Evolutionary conservation across 2,113 vertebrate species (phyloP), one percentile per base, ranked within the genome.

Genomic region (Eurystomus gularis): DNA sequence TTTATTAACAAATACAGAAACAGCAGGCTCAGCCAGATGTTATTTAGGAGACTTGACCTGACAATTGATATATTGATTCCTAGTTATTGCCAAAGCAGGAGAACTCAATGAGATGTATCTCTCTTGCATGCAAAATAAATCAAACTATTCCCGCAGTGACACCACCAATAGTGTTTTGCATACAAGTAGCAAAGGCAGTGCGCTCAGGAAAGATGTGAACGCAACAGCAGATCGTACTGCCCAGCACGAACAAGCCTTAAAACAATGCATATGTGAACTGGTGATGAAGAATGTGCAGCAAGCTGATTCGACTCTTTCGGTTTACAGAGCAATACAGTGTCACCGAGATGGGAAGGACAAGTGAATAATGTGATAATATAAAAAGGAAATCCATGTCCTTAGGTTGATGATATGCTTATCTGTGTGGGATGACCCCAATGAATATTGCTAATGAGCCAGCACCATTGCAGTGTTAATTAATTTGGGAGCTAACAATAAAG

Each of bases 1-100:
- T 88, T 94, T 94, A 91, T 93, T 89, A 88, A 60, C 46, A 91
- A 86, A 92, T 62, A 86, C 86, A 84, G 73, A 77, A 87, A 61
- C 29, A 73, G 72, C 35, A 90, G 17, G 6, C 68, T 93, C 71
- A 92, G 85, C 23, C 85, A 83, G 80, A 83, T 44, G 35, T 90
- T 95, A 88, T 88, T 96, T 75, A 86, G 92, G 55, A 88, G 35
- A 37, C 76, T 48, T 51, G 64, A 71, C 39, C 80, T 90, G 85
- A 82, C 66, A 93, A 76, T 1, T 96, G 95, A 90, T 91, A 71
- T 55, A 94, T 49, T 70, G 90, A 93, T 39, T 94, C n/a, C 68
- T 40, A 35, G 60, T 69, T 90, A 92, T 39, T 83, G 90, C 64
- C 71, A 71, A 77, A 86, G 64, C 2, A 88, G 90, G 55, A 91